Conservation (phyloP, 2,888 invertebrate genomes). For the Phalera bucephala region DNA sequence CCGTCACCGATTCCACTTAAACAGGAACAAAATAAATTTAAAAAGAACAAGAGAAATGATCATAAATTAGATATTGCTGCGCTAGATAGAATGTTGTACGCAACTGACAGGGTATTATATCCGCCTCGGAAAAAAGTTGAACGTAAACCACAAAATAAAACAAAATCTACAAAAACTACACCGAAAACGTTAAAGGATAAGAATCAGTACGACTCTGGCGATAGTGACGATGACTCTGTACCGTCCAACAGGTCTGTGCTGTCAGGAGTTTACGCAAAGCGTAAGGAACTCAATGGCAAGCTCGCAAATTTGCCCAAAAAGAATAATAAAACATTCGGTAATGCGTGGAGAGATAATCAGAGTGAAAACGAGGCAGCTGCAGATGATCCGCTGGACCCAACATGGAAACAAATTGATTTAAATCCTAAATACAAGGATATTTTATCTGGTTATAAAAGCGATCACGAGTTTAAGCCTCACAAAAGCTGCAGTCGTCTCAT, state of each 20-base stretch:
- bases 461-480: conserved; percentile 78
- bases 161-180: conserved; percentile 57
- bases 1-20: conserved; percentile 73
- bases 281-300: conserved; percentile 76
- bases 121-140: conserved; percentile 90
- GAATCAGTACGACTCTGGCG: conserved; percentile 71
- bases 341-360: conserved; percentile 73
- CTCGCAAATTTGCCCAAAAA: conserved; percentile 65
- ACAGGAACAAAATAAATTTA: conserved; percentile 70
- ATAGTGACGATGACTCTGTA: conserved; percentile 64
- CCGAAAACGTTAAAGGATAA: conserved; percentile 73
- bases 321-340: conserved; percentile 63
- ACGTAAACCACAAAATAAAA: conserved; percentile 81
- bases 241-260: conserved; percentile 67
- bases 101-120: conserved; percentile 89
- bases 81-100: conserved; percentile 87
- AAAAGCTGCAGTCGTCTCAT: conserved; percentile 78
- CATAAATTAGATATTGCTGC: conserved; percentile 81
- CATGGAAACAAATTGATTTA: conserved; percentile 85
- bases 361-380: conserved; percentile 79
- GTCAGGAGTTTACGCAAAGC: conserved; percentile 77
- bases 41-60: conserved; percentile 66
- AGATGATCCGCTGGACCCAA: conserved; percentile 83
- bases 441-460: conserved; percentile 84
- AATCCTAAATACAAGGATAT: conserved; percentile 85